Evolutionary conservation across 2,797 vertebrate species (phyloP).

Genomic region (Microhierax caerulescens): DNA sequence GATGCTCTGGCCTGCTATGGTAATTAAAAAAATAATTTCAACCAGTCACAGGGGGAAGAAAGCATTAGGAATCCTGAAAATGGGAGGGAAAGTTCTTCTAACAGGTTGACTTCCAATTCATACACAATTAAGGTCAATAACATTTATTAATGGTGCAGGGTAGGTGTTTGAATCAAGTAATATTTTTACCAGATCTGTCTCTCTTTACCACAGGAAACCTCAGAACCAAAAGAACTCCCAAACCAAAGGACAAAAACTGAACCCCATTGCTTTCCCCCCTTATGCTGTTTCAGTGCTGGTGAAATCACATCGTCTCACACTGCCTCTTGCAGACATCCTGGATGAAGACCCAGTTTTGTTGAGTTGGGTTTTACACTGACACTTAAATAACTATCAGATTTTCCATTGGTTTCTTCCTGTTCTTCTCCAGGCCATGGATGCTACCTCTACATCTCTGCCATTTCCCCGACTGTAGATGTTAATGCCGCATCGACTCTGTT

Average conservation of each 20-base stretch:
- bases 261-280: not conserved
- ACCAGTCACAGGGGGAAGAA: not conserved
- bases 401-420: not conserved
- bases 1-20: not conserved
- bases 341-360: not conserved
- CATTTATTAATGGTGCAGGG: not conserved
- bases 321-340: not conserved
- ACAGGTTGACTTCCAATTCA: not conserved
- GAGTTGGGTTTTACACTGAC: not conserved
- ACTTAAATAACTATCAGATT: not conserved
- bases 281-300: not conserved
- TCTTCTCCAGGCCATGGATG: not conserved
- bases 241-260: not conserved
- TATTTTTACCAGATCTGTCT: not conserved
- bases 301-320: not conserved
- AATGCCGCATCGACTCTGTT: not conserved
- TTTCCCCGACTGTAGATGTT: not conserved
- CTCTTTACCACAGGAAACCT: not conserved
- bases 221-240: not conserved
- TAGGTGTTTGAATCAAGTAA: not conserved
- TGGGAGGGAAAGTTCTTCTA: not conserved
- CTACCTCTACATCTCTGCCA: not conserved
- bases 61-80: not conserved
- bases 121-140: not conserved
- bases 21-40: not conserved